Evolutionary conservation across 2,797 vertebrate species (phyloP), one percentile per base, ranked within the genome.

Genomic region (Dendrocincla fuliginosa): DNA sequence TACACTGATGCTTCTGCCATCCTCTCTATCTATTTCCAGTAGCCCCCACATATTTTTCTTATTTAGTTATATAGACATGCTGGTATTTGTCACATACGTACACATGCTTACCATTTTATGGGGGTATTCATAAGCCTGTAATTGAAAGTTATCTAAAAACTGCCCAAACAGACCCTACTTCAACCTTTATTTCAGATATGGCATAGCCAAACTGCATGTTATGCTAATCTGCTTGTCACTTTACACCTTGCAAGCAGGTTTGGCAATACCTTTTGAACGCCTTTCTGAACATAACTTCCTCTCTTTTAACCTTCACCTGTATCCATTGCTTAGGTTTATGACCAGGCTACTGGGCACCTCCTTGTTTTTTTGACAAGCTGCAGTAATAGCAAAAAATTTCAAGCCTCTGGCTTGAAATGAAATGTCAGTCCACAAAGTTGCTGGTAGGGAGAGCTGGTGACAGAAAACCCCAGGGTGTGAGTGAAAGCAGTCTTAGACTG

Each of bases 301-400:
- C 71, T 49, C 50, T 74, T 79, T 56, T 75, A 65, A 84, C 52
- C 44, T 86, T 79, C 61, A 90, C 37, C 19, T 89, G 27, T 87
- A 87, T 44, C 56, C 53, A n/a, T 52, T 80, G 61, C 50, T 86
- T 95, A 74, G 64, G 44, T 67, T 78, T 93, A 76, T 2, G 1
- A 68, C 30, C 68, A 82, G 39, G 32, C 18, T 77, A 39, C 35
- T 65, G 46, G 44, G 77, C n/a, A 90, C 30, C 47, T 79, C 59
- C 65, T 65, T 94, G 24, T 3, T 57, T 92, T 92, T 88, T 71
- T 95, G 81, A 94, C 87, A 94, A 59, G 52, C 55, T 77, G 16
- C 39, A 94, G 63, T 90, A 75, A 93, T n/a, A 85, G 59, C 71
- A 92, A 97, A 91, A 96, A 95, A 82, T 33, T 93, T 96, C 61